Evolutionary conservation across 1,140 invertebrate species (phyloP).

Genomic region (Bombus confusus): DNA sequence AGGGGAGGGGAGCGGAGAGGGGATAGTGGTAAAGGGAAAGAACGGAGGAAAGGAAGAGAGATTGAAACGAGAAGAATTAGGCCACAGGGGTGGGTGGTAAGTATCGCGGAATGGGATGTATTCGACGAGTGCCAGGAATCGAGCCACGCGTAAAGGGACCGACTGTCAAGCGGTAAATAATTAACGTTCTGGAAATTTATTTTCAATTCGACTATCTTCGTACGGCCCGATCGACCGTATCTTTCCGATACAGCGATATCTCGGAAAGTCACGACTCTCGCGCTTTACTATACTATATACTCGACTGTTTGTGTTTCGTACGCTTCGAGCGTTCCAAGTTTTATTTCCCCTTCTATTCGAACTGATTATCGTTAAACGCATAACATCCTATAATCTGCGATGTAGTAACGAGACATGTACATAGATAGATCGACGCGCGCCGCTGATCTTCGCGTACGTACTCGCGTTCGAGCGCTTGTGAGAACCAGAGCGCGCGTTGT

Average conservation of each 20-base stretch:
- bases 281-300: neutral
- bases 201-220: neutral
- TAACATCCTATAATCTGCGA: conserved; percentile 60
- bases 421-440: conserved; percentile 28
- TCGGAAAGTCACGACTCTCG: neutral
- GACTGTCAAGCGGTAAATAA: conserved; percentile 5
- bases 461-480: neutral
- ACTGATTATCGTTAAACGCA: conserved; percentile 54
- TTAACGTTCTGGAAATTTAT: neutral
- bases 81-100: neutral
- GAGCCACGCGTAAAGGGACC: neutral
- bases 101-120: neutral
- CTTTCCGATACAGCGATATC: neutral
- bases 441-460: too few relatives aligned
- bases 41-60: neutral
- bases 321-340: neutral
- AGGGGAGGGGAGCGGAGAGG: too few relatives aligned
- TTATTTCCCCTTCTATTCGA: neutral
- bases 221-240: neutral
- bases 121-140: neutral
- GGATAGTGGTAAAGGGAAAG: neutral
- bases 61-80: neutral
- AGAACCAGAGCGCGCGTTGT: neutral
- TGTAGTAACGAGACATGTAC: conserved; percentile 37
- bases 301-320: neutral